Percentiles rank a stretch among this genome's conserved stretches.
Evolutionary conservation across 2,797 vertebrate species (phyloP).

Genomic region (Labroides dimidiatus): DNA sequence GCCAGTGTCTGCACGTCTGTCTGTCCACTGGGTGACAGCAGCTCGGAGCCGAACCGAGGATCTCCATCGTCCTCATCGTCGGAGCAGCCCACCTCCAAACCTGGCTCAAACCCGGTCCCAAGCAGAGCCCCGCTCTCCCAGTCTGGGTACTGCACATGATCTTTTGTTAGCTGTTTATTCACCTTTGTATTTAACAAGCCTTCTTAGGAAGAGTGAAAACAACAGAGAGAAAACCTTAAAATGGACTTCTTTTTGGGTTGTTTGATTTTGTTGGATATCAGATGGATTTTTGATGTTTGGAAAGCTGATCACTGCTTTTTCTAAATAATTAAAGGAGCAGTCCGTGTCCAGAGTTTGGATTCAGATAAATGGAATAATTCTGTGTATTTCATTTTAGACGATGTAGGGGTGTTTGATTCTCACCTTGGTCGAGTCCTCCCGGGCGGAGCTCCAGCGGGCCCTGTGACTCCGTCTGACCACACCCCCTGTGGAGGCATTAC

Average conservation of each 20-base stretch:
- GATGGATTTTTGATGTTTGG: too few relatives aligned
- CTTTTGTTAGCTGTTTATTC: too few relatives aligned
- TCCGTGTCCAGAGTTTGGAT: not conserved
- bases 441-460: constrained; percentile 88
- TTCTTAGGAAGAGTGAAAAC: too few relatives aligned
- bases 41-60: constrained; percentile 83
- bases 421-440: constrained; percentile 90
- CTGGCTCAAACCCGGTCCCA: constrained; percentile 75
- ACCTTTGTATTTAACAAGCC: too few relatives aligned
- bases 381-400: not conserved
- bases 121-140: constrained; percentile 84
- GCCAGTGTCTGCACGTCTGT: constrained; percentile 91
- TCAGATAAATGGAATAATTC: not conserved
- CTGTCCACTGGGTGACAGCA: constrained; percentile 90
- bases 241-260: too few relatives aligned
- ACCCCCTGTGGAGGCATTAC: constrained; percentile 81
- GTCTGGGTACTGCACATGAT: constrained; percentile 79
- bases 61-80: constrained; percentile 86
- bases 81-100: constrained; percentile 81
- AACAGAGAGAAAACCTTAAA: too few relatives aligned
- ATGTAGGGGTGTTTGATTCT: constrained; percentile 9
- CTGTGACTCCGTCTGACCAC: constrained; percentile 85
- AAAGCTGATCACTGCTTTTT: too few relatives aligned
- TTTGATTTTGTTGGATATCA: too few relatives aligned
- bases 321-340: too few relatives aligned